Base-by-base conservation (phyloP, 2,797 vertebrate species). In the Sorex maritimensis region DNA sequence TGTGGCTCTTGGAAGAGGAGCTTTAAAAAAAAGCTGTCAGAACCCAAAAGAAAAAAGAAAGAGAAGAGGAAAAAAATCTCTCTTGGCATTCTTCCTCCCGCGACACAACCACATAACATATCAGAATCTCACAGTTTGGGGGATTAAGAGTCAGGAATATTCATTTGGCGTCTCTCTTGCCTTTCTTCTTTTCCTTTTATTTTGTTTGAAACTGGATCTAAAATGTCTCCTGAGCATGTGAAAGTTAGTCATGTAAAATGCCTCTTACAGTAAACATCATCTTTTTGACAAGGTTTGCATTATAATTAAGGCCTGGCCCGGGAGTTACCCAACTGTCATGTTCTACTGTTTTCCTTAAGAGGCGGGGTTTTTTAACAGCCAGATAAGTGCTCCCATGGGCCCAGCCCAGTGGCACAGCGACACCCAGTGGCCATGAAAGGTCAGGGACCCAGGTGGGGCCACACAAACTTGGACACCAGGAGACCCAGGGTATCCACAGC, bases 401-500 rank as follows among this genome's bases (percentile, higher is more conserved):
- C 96, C 98, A 98, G 97, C 96, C 96, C 97, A 98, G 98, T 97
- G 97, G 98, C 98, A 98, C 96, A 98, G 98, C 96, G 98, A 98
- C 98, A 98, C 98, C 98, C 97, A 98, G 98, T 98, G 98, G 98
- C 96, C 96, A 92, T 87, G 93, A 94, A 82, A 92, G 95, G 92
- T 97, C 96, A 98, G 89, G 89, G 86, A 7, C 86, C 79, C 74
- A 0, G 0, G 8, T 41, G 92, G 93, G 94, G 91, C 89, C 81
- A 46, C 73, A 5, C 0, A 0, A 73, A 17, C 7, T 49, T 73
- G 72, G 55, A 41, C 41, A 4, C 0, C 0, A 58, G 63, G 67
- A 68, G 7, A 28, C n/a, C 15, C 71, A 23, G 7, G 28, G 38
- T 55, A 63, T 71, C 23, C 2, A 9, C 2, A 2, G 10, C 7